Evolutionary conservation across 2,113 vertebrate genomes (phyloP), one percentile per base, ranked within the genome.

Genomic region (Dicentrarchus labrax): DNA sequence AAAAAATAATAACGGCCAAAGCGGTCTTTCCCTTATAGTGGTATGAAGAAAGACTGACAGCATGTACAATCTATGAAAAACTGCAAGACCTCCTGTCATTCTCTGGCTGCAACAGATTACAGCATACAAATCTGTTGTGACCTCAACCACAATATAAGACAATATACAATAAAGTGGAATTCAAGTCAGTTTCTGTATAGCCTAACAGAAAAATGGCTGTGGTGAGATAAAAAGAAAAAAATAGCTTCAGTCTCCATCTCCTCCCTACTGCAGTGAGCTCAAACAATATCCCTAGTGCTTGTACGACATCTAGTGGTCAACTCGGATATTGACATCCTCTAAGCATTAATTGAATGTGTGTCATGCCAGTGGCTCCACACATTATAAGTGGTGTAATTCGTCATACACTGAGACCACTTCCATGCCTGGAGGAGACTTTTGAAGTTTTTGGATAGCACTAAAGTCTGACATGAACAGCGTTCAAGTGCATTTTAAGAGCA

Each of bases 261-360:
- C 41, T 65, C 24, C 22, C 36, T 6, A 12, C 68, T 76, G 59
- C 22, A 45, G 22, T 16, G 19, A 36, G 0, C 54, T 3, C 45
- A 17, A 3, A 13, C 7, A 2, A 4, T 9, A 79, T 87, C 13
- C n/a, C 41, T 74, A 38, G 72, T 83, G 74, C 70, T 84, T 78
- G 53, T 0, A 0, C 41, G 91, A 80, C 93, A 93, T 91, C 92
- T 90, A 89, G 91, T 92, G 93, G 88, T 36, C n/a, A 73, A 43
- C 0, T 5, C 0, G 0, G 45, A 43, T 15, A 86, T 5, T 3
- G 10, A 2, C 30, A 11, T 38, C 6, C 51, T 70, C 19, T 11
- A 1, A 56, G 39, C 53, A 54, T 30, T 43, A 53, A 57, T 62
- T 61, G 0, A 70, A 82, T 74, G 64, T 47, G 78, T 78, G 72